Conservation (phyloP, 64 coral and sea anemone genomes). For the Pocillopora damicornis region DNA sequence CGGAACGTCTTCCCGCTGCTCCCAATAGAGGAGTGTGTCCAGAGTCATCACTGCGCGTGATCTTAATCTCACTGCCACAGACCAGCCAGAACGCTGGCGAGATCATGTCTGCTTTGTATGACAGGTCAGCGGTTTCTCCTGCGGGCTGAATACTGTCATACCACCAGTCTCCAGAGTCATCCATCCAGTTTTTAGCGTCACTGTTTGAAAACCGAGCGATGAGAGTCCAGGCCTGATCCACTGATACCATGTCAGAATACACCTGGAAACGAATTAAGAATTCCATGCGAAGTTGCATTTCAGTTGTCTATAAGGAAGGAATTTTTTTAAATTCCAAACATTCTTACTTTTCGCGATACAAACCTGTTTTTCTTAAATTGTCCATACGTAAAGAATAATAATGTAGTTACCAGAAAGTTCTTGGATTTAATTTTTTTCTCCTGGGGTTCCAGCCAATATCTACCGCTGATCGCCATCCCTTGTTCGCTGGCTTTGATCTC, state of each 20-base stretch:
- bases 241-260: too few species aligned
- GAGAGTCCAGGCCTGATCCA: too few species aligned
- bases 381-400: neutral
- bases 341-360: neutral
- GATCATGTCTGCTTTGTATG: conserved; percentile 50
- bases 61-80: conserved; percentile 14
- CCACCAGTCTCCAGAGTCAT: conserved; percentile 10
- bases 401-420: neutral
- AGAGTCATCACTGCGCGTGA: conserved; percentile 47
- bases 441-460: neutral
- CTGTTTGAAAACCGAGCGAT: too few species aligned
- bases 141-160: conserved; percentile 36
- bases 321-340: neutral
- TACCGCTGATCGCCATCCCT: neutral
- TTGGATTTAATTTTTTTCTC: too few species aligned
- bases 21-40: too few species aligned
- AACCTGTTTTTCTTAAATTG: neutral
- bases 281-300: neutral
- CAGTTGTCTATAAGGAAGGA: neutral
- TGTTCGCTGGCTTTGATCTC: neutral
- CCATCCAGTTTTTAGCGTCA: too few species aligned
- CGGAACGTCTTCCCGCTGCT: too few species aligned
- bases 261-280: too few species aligned
- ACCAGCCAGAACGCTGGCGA: conserved; percentile 50
- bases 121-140: conserved; percentile 10